Evolutionary conservation across 2,888 invertebrate species (phyloP).

Genomic region (Hirtodrosophila duncani): DNA sequence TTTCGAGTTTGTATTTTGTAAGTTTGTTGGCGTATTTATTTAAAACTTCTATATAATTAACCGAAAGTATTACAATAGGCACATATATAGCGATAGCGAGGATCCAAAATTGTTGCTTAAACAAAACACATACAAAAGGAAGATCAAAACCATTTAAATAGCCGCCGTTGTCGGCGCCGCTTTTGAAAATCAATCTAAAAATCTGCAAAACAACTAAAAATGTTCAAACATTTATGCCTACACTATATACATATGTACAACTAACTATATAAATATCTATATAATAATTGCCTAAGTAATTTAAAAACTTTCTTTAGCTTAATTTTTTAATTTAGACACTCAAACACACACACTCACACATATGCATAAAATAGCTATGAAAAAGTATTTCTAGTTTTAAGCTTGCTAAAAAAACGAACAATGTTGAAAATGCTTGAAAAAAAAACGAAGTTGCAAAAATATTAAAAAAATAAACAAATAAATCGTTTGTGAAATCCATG

Average conservation of each 20-base stretch:
- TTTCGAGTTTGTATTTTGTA: neutral
- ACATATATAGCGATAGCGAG: neutral
- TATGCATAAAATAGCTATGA: constrained; percentile 37
- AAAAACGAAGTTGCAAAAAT: constrained; percentile 41
- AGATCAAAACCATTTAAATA: constrained; percentile 5
- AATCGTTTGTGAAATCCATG: constrained; percentile 59
- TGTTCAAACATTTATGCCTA: constrained; percentile 25
- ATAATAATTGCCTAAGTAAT: constrained; percentile 49
- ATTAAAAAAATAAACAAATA: constrained; percentile 34
- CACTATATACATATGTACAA: constrained; percentile 9
- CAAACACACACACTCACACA: neutral
- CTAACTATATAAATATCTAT: constrained; percentile 14
- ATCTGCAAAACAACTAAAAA: constrained; percentile 3
- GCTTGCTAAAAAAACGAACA: constrained; percentile 35
- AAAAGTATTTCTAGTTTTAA: constrained; percentile 67
- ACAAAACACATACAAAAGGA: too few species aligned
- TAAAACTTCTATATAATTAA: constrained; percentile 4
- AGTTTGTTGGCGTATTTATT: constrained; percentile 39
- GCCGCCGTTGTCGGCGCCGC: constrained; percentile 12
- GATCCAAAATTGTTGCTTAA: too few species aligned
- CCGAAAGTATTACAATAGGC: too few species aligned
- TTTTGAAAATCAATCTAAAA: constrained; percentile 16
- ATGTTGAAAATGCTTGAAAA: constrained; percentile 31
- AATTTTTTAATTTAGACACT: constrained; percentile 49
- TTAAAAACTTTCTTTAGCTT: constrained; percentile 60